Evolutionary conservation across 1,140 invertebrate genomes (phyloP), one percentile per base, ranked within the genome.

Genomic region (Armadillidium nasatum): DNA sequence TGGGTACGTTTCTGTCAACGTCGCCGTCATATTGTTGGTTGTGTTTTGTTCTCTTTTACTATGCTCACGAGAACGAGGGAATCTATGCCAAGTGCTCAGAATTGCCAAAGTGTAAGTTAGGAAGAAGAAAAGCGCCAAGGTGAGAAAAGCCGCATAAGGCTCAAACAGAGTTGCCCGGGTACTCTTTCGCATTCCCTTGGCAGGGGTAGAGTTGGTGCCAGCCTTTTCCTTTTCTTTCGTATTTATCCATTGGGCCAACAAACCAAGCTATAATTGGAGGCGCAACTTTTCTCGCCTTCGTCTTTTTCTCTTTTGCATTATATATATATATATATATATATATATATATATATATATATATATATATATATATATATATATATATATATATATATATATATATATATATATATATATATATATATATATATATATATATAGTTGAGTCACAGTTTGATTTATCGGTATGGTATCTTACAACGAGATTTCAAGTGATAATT

Each of bases 81-180:
- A 60, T 13, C 19, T 13, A 60, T 60, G 50, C 50, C 50, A 60
- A 60, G 11, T 60, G 50, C 19, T 13, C 50, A 13, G 50, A 19
- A 60, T 13, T 60, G 50, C 50, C 50, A 60, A 60, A 60, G 50
- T 60, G 50, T 60, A 60, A 60, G 50, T 33, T 33, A 33, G 33
- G 33, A 33, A 33, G 33, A 33, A 33, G 19, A 60, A 60, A 7
- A 60, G 19, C 19, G 50, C 50, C 50, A 60, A 60, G 50, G 50
- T 60, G 50, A 19, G 50, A 60, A n/a, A 13, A 60, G 50, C 50
- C 50, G 11, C 50, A 60, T 60, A 60, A 60, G 50, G 50, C 33
- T 60, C 50, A 19, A 60, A 7, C 50, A 19, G 19, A 19, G 50
- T 7, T 60, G 50, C 50, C 50, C 50, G 50, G 50, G 50, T 60